A percentile compares a stretch with the other conserved stretches of the same genome.
phyloP scores from a whole-genome alignment of 2,888 invertebrate genomes.

The Mylabris sibirica region DNA sequence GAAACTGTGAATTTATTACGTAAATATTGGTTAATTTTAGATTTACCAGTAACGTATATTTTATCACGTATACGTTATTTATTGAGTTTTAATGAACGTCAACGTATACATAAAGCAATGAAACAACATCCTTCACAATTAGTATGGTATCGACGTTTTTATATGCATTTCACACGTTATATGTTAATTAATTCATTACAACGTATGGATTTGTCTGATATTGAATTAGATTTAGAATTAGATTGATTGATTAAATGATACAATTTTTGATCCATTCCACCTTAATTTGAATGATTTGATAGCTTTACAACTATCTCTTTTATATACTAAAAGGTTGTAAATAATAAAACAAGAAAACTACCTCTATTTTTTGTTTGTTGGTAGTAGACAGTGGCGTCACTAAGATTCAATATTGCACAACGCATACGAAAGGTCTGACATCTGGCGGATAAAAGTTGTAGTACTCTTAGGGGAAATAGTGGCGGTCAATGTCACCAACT shows the following conservation, averaged over 20 bases:
- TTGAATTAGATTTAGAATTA: constrained; percentile 78
- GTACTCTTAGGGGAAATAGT: no score
- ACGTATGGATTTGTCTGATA: constrained; percentile 76
- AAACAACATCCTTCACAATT: constrained; percentile 87
- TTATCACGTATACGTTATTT: constrained; percentile 75
- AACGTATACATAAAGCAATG: constrained; percentile 79
- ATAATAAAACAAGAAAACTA: no score
- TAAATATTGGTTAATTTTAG: constrained; percentile 85
- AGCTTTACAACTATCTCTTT: no score
- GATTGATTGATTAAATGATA: constrained; percentile 61
- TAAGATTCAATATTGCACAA: no score
- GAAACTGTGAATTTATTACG: constrained; percentile 85
- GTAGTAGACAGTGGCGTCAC: no score
- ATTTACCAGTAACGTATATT: constrained; percentile 81
- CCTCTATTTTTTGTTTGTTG: no score
- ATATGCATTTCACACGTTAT: constrained; percentile 88
- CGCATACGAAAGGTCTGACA: no score
- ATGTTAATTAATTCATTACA: constrained; percentile 88
- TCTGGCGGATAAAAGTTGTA: no score
- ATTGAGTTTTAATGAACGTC: constrained; percentile 69
- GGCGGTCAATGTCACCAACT: no score
- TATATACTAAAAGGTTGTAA: no score
- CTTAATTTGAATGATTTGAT: no score
- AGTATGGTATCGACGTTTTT: constrained; percentile 93
- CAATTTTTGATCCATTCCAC: no score